Evolutionary conservation across 1,140 invertebrate genomes (phyloP), one percentile per base, ranked within the genome.

Genomic region (Agraylea sexmaculata): DNA sequence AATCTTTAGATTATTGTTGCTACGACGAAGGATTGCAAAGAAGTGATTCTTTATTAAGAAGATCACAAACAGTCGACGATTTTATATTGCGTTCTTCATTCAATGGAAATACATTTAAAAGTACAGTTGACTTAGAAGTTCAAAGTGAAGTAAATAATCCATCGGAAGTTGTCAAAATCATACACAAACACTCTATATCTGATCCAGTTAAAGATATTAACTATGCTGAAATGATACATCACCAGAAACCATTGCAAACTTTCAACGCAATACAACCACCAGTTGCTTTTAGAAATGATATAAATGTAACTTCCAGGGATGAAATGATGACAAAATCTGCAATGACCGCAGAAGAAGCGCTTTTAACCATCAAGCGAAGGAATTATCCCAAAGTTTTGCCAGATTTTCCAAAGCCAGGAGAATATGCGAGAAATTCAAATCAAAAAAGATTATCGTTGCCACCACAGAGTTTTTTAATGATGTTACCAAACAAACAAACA

Each of bases 331-430:
- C 56, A 40, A 46, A 52, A 27, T 50, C 64, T 23, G 58, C 60
- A 11, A 49, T 78, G 10, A 74, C 70, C 7, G 70, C 76, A 3
- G 78, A 79, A 50, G 80, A 85, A 51, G 73, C 82, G 2, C 58
- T 87, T 25, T 65, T 71, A 33, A 77, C 75, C 4, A 80, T 87
- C 19, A 78, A 80, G 56, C 66, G 77, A 40, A 65, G 80, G 44
- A 86, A 86, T 52, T 86, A 78, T 55, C 84, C 83, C 0, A 87
- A 86, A 69, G 83, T 87, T 4, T 53, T 87, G 18, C 84, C 83
- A 13, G 83, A 83, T 56, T 70, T 75, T 46, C 75, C 75, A 16
- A 64, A 62, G 41, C 50, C 57, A 10, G 37, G 50, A 29, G 50
- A 58, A 28, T 45, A 47, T 17, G 29, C 45, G 32, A 40, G 54